These are phyloP conservation scores for Prolemur simus DNA, from an alignment of 2,113 vertebrate genomes.

Conservation along the genomic window DNA sequence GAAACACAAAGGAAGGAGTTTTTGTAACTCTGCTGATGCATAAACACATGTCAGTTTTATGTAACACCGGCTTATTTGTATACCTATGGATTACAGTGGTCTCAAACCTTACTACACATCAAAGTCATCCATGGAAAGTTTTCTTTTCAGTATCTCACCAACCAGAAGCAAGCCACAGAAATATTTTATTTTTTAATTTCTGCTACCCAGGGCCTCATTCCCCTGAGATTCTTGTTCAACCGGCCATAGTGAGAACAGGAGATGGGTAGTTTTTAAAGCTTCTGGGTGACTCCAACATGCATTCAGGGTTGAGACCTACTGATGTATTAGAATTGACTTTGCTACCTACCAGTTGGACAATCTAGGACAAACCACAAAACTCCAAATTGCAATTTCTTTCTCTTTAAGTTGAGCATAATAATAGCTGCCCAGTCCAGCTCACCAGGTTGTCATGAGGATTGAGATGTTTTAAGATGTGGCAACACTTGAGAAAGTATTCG, in stretches of 20 bases:
- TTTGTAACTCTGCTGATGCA: neutral
- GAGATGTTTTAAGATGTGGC: neutral
- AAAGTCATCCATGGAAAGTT: neutral
- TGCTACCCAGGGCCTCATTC: neutral
- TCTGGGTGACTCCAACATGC: neutral
- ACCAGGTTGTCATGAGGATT: neutral
- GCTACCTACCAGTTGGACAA: neutral
- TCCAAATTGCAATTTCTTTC: neutral
- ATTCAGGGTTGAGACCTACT: neutral
- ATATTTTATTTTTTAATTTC: neutral
- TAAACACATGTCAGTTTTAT: neutral
- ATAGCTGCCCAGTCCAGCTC: neutral
- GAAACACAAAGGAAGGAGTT: neutral
- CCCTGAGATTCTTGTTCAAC: neutral
- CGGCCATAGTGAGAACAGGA: neutral
- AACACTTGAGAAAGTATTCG: neutral
- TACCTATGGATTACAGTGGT: neutral
- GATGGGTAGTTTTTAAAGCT: neutral
- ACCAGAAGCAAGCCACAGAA: neutral
- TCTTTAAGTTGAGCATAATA: neutral
- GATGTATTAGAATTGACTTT: neutral
- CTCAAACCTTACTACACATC: neutral
- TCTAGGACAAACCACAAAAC: neutral
- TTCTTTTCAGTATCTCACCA: neutral
- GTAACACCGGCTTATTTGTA: neutral